Percentiles rank a stretch among this genome's conserved stretches.
These are phyloP conservation scores for Hesperophylax magnus DNA, from an alignment of 1,140 invertebrate genomes.

Conservation along the genomic window DNA sequence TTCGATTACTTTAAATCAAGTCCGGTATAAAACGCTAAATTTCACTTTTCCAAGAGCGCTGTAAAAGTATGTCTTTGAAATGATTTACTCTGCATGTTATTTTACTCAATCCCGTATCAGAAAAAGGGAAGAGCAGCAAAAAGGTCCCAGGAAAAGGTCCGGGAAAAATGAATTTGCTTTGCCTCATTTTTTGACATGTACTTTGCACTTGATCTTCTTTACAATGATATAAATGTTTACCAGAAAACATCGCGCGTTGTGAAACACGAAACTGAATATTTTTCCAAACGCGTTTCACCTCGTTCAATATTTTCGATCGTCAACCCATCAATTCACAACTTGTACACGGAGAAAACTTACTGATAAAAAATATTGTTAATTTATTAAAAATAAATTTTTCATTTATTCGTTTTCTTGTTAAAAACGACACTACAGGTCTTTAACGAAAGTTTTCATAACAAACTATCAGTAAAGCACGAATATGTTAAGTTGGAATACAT, in stretches of 20 bases:
- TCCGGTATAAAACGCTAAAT: conserved; percentile 14
- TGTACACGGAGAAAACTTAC: too few species aligned
- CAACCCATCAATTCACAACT: too few species aligned
- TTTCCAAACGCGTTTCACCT: background rate
- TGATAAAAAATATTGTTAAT: too few species aligned
- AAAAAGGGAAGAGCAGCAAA: background rate
- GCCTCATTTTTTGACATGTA: conserved; percentile 36
- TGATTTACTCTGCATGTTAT: conserved; percentile 17
- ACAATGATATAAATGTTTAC: conserved; percentile 41
- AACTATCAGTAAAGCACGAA: too few species aligned
- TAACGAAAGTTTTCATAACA: too few species aligned
- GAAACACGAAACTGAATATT: background rate
- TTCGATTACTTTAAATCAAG: conserved; percentile 26
- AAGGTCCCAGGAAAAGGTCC: too few species aligned
- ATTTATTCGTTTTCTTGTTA: too few species aligned
- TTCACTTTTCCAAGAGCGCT: conserved; percentile 15
- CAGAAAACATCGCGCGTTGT: conserved; percentile 15
- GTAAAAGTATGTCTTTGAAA: conserved; percentile 26
- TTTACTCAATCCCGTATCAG: conserved; percentile 5
- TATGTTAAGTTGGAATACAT: too few species aligned
- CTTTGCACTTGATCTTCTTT: conserved; percentile 29
- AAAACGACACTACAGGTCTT: too few species aligned
- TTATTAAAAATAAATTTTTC: too few species aligned
- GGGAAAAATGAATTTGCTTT: conserved; percentile 38
- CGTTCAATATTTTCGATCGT: background rate